These are phyloP conservation scores for Spongilla lacustris DNA, from an alignment of 37 sponge, comb jelly and placozoan genomes.

Conservation along the genomic window DNA sequence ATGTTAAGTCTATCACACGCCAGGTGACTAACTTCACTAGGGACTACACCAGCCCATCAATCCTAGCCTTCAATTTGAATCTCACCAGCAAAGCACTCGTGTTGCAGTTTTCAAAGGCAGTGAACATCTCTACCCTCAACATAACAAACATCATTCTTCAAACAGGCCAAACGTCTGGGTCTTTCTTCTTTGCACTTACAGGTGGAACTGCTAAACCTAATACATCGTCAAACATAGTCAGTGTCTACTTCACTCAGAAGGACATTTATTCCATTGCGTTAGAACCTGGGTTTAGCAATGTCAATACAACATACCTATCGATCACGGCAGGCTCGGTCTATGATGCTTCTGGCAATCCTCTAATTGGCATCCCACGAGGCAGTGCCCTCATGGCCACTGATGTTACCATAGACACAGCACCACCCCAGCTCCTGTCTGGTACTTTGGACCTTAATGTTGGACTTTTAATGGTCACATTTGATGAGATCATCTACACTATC, in stretches of 20 bases:
- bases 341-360: slow-evolving; percentile 67
- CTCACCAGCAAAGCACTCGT: slow-evolving; percentile 60
- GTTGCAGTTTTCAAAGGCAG: slow-evolving; percentile 77
- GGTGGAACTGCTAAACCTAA: slow-evolving; percentile 36
- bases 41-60: slow-evolving; percentile 68
- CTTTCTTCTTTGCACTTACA: slow-evolving; percentile 29
- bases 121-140: slow-evolving; percentile 55
- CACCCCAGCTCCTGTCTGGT: slow-evolving; percentile 67
- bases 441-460: slow-evolving; percentile 80
- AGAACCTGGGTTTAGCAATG: slow-evolving; percentile 45
- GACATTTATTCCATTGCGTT: slow-evolving; percentile 68
- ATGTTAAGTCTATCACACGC: slow-evolving; percentile 41
- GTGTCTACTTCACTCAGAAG: slow-evolving; percentile 42
- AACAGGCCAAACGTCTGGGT: slow-evolving; percentile 23
- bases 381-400: slow-evolving; percentile 39
- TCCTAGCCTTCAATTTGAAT: slow-evolving; percentile 73
- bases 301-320: slow-evolving; percentile 58
- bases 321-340: slow-evolving; percentile 47
- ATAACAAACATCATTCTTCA: slow-evolving; percentile 54
- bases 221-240: slow-evolving; percentile 47
- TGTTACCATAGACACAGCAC: slow-evolving; percentile 61
- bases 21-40: slow-evolving; percentile 67
- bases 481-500: slow-evolving; percentile 71
- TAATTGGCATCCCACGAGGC: slow-evolving; percentile 23
- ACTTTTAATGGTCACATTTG: slow-evolving; percentile 67